Percentiles rank a stretch among this genome's conserved stretches.
These are phyloP conservation scores for Umimayanthus kanabou DNA, from an alignment of 92 coral and sea anemone genomes.

Conservation along the genomic window DNA sequence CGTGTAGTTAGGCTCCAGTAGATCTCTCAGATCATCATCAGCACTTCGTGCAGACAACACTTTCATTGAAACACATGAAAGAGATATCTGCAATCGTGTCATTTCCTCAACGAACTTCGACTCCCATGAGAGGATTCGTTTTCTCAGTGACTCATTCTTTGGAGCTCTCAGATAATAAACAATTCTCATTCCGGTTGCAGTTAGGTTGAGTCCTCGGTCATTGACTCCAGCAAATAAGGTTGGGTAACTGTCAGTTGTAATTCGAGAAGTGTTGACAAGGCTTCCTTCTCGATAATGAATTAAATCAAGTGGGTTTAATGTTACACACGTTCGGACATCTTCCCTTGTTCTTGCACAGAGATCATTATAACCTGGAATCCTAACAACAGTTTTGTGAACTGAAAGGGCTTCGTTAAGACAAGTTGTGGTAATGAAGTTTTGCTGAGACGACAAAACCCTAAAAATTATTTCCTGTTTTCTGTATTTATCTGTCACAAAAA, in stretches of 20 bases:
- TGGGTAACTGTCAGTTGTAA: not conserved
- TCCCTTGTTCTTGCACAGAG: not conserved
- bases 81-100: not conserved
- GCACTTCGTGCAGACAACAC: not conserved
- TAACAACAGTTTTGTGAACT: not conserved
- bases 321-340: not conserved
- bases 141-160: not conserved
- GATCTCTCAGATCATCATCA: constrained; percentile 9
- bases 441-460: not conserved
- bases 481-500: not conserved
- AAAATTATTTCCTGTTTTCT: not conserved
- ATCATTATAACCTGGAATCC: not conserved
- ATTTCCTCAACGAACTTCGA: not conserved
- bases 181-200: not conserved
- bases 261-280: not conserved
- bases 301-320: not conserved
- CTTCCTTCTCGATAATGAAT: not conserved
- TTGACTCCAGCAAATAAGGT: not conserved
- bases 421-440: not conserved
- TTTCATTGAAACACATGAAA: not conserved
- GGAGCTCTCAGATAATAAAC: not conserved
- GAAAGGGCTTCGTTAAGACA: not conserved
- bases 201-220: not conserved
- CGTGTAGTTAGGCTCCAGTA: not conserved
- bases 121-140: constrained; percentile 3